Conservation (phyloP, 2,797 vertebrate genomes). For the Danio choprae region DNA sequence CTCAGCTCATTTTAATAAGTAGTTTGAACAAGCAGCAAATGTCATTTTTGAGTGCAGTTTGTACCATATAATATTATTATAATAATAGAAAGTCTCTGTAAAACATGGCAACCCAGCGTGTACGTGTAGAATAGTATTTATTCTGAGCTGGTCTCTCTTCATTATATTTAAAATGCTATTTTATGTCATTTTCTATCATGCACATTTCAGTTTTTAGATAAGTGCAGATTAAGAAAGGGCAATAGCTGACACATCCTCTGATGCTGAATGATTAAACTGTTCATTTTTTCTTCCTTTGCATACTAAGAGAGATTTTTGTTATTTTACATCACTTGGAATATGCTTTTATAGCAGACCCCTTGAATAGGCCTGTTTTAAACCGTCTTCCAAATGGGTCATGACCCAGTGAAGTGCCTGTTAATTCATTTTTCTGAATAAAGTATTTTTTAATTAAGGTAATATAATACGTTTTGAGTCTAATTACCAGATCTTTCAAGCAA, state of each 20-base stretch:
- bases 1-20: too few species aligned
- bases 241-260: not conserved
- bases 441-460: not conserved
- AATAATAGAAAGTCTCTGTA: too few species aligned
- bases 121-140: not conserved
- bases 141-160: not conserved
- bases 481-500: not conserved
- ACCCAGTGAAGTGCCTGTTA: not conserved
- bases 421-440: not conserved
- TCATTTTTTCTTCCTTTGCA: not conserved
- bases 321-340: not conserved
- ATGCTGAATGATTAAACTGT: not conserved
- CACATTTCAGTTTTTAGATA: slow-evolving; percentile 2
- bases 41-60: too few species aligned
- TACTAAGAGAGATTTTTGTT: not conserved
- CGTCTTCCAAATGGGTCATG: not conserved
- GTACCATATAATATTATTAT: too few species aligned
- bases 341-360: not conserved
- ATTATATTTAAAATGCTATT: not conserved
- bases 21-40: too few species aligned
- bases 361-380: not conserved
- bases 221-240: not conserved
- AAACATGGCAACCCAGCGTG: too few species aligned
- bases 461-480: not conserved
- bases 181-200: not conserved